Percentiles rank a stretch among this genome's conserved stretches.
phyloP scores from a whole-genome alignment of 2,797 vertebrate genomes.

The Enteromius paludinosus region DNA sequence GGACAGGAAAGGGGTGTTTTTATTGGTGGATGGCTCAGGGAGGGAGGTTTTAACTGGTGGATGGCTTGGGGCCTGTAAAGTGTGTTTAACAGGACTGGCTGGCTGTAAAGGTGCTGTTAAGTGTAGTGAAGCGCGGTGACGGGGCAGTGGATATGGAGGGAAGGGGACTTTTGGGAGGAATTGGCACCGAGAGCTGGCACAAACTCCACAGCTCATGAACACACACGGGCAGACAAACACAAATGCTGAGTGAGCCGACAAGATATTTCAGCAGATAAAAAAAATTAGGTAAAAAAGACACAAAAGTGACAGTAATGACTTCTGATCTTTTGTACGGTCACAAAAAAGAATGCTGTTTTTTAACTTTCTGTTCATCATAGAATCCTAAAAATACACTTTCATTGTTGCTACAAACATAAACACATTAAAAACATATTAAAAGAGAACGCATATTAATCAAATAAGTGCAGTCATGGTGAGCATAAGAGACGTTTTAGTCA shows the following conservation, averaged over 20 bases:
- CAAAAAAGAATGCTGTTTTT: background rate
- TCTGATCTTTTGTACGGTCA: background rate
- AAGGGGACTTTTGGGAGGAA: conserved; percentile 52
- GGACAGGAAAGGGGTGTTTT: conserved; percentile 77
- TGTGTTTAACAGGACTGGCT: conserved; percentile 73
- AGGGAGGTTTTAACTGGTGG: conserved; percentile 76
- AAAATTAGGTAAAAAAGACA: background rate
- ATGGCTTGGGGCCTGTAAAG: conserved; percentile 75
- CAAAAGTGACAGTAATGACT: background rate
- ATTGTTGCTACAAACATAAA: background rate
- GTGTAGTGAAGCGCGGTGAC: conserved; percentile 74
- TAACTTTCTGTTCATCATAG: background rate
- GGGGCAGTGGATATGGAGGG: conserved; percentile 59
- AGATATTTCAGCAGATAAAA: background rate
- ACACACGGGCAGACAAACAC: conserved; percentile 33
- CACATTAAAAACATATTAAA: too few species aligned
- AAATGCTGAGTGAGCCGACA: background rate
- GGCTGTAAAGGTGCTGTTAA: conserved; percentile 77
- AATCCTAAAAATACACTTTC: background rate
- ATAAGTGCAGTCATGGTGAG: too few species aligned
- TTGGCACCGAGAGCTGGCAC: conserved; percentile 48
- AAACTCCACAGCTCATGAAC: conserved; percentile 63
- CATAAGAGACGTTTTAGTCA: too few species aligned
- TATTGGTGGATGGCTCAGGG: conserved; percentile 75
- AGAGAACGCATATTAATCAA: too few species aligned